A percentile compares a stretch with the other conserved stretches of the same genome.
phyloP scores from a whole-genome alignment of 2,113 vertebrate genomes.

The Siniperca knerii region DNA sequence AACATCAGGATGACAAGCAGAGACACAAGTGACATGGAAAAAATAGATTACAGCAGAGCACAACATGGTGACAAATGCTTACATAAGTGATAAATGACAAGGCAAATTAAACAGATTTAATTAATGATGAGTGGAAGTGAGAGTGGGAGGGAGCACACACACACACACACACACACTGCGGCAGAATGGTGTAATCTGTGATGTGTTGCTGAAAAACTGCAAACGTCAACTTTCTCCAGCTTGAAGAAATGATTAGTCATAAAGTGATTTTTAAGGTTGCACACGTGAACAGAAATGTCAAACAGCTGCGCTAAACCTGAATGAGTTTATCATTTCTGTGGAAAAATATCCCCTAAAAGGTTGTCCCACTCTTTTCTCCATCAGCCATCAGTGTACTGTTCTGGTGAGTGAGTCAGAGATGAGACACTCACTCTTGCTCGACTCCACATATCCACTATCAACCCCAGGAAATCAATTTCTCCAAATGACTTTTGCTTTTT shows the following conservation, averaged over 20 bases:
- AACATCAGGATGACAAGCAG: constrained; percentile 8
- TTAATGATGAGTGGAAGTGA: constrained; percentile 37
- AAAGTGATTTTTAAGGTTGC: constrained; percentile 8
- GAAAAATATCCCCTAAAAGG: neutral
- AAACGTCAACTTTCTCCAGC: constrained; percentile 1
- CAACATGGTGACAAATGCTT: constrained; percentile 28
- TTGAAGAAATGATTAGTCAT: constrained; percentile 7
- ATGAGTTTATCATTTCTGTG: neutral
- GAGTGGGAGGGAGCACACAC: neutral
- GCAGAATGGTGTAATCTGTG: neutral
- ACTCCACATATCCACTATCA: neutral
- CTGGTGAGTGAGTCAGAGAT: constrained; percentile 1
- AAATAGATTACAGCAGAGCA: constrained; percentile 27
- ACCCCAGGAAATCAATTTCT: neutral
- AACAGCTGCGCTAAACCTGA: neutral
- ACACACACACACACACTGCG: neutral
- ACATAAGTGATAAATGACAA: constrained; percentile 31
- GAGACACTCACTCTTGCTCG: neutral
- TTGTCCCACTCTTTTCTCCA: neutral
- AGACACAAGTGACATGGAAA: constrained; percentile 3
- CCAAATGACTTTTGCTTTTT: neutral
- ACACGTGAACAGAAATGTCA: neutral
- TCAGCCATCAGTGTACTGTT: neutral
- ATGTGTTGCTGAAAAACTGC: constrained; percentile 6
- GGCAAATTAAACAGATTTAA: constrained; percentile 37